Conservation (phyloP, 2,113 vertebrate species). For the Tragelaphus scriptus region DNA sequence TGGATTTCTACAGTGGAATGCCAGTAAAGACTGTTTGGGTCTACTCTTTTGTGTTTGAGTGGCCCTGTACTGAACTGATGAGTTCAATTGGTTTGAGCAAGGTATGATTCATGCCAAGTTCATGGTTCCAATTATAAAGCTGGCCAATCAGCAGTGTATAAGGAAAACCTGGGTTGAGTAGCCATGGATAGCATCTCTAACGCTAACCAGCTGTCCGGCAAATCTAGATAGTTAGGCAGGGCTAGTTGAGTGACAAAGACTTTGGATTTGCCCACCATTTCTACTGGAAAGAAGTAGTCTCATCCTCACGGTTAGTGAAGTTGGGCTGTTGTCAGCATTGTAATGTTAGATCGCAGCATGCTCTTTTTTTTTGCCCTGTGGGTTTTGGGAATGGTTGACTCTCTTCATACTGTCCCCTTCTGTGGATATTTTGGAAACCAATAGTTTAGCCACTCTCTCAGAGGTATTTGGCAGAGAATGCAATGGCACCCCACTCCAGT, state of each 20-base stretch:
- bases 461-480: background rate
- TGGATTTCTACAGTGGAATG: conserved; percentile 34
- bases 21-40: conserved; percentile 32
- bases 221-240: conserved; percentile 29
- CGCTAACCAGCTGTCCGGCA: conserved; percentile 65
- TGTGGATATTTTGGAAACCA: background rate
- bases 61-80: conserved; percentile 41
- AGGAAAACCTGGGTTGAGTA: conserved; percentile 29
- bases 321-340: background rate
- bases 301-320: too few species aligned
- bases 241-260: conserved; percentile 42
- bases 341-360: background rate
- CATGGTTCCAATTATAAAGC: conserved; percentile 62
- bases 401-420: background rate
- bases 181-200: conserved; percentile 56
- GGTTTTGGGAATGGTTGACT: background rate
- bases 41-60: conserved; percentile 38
- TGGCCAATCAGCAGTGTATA: conserved; percentile 31
- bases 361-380: background rate
- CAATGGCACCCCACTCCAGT: too few species aligned
- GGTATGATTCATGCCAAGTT: conserved; percentile 21
- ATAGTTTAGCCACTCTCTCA: background rate
- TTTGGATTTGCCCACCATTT: background rate
- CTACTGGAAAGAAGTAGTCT: too few species aligned
- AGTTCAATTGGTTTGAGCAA: conserved; percentile 52